Evolutionary conservation across 2,113 vertebrate species (phyloP), one percentile per base, ranked within the genome.

Genomic region (Heterotilapia buettikoferi): DNA sequence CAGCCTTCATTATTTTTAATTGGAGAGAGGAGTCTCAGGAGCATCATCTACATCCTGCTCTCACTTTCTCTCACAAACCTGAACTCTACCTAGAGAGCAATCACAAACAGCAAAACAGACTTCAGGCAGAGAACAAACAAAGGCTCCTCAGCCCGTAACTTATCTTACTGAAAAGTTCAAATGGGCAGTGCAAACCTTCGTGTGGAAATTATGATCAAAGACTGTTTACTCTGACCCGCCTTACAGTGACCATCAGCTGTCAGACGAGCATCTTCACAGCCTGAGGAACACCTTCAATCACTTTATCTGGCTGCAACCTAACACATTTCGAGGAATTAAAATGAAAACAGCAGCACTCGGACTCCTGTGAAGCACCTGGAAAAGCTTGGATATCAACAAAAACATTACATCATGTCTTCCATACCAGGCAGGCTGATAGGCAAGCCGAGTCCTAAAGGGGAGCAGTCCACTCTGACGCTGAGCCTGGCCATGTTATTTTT

Each of bases 401-500:
- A 68, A 81, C 52, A 40, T n/a, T 13, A 18, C 84, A 94, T 84
- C 84, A 95, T 96, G 94, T 85, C 94, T 63, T 95, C 92, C 36
- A 91, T 95, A 87, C 94, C 94, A 18, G 88, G 89, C 86, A 93
- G 93, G 80, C 87, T 95, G 89, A 92, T 92, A 24, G 89, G 92
- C 47, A 96, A 94, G 68, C 86, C 31, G 1, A 92, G 83, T 71
- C 90, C 93, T 21, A 95, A 94, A 19, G 94, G 94, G n/a, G 95
- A 96, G 89, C 93, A 92, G 71, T 94, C 94, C 18, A 84, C 92
- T 53, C 40, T 96, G 89, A 95, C 94, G 1, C 13, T 96, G 88
- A 94, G 90, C 13, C 36, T 95, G 66, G 94, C 94, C 19, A 95
- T 95, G 94, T 45, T 95, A 9, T 93, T 95, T 87, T 94, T 94